Evolutionary conservation across 2,888 invertebrate genomes (phyloP), one percentile per base, ranked within the genome.

Genomic region (Iphiclides podalirius): DNA sequence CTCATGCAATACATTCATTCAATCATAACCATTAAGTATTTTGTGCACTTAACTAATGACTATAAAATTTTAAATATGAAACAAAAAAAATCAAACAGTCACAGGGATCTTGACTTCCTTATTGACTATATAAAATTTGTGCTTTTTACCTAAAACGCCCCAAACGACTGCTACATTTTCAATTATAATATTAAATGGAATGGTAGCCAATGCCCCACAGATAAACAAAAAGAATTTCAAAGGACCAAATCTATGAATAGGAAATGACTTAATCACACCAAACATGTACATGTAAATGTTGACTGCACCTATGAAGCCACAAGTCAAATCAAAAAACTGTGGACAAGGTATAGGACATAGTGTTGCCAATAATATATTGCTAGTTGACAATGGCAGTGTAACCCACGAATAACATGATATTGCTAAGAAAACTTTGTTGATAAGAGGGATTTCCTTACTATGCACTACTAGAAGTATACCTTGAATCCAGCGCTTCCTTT

Each of bases 231-330:
- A 70, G 73, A 96, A 96, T 73, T 94, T 92, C 33, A 94, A 70
- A 53, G 95, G 82, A 8, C 98, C 97, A 75, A 95, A 94, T 67
- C 96, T 93, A 78, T 96, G 94, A 26, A 97, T 87, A 14, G 96
- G 96, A 74, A 98, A 98, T 47, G 98, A 98, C 79, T 98, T 98
- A 44, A 98, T 92, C n/a, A 98, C 98, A 55, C 98, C 98, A 82
- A 98, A 98, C 55, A 98, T 93, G 78, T 98, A 98, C 98, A 98
- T 98, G 79, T 98, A 98, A 71, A 98, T 95, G 79, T 96, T 98
- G 50, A 98, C 95, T 53, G 96, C 97, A 55, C 95, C 98, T 64
- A 96, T 95, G 72, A 97, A 98, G 47, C 96, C 95, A 82, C 96
- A 96, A 17, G 96, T 72, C 64, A 97, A 92, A 75, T 98, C 97